Base-by-base conservation (phyloP, 2,888 invertebrate species). In the Ichneumoninae sp. region DNA sequence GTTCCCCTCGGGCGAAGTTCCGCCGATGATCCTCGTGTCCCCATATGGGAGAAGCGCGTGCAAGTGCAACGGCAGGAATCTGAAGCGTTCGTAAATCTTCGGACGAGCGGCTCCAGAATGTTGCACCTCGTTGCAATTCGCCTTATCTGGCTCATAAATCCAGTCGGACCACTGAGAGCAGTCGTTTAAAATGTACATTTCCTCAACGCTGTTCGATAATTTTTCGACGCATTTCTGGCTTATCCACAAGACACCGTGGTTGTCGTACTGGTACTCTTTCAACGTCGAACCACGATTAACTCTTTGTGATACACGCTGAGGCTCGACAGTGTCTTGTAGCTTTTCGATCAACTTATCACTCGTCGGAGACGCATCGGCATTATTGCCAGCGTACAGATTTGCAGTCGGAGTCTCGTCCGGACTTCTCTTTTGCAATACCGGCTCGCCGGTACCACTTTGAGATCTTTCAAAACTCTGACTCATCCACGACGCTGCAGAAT, bases 161-260 rank as follows among this genome's bases (percentile, higher is more conserved):
- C 92, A 93, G 40, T 91, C 86, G 19, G 92, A 92, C 92, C 92
- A 93, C 50, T 91, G 88, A 19, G 91, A 90, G 62, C 86, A 78
- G 68, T 88, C 86, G 6, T 40, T 66, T 3, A 82, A 50, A 1
- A 19, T 8, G 13, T 66, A 60, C 5, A 40, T 44, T 70, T 75
- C 71, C 1, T 57, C 16, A 6, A 13, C 30, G 10, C 3, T 54
- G 4, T 47, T 44, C 8, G 47, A 62, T 3, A 68, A 68, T 57
- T 70, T 70, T 78, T 70, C 82, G 16, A 50, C 44, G 30, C 75
- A 71, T 57, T 52, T 84, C n/a, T 81, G 78, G 26, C 72, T 80
- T 77, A 84, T 80, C 84, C 80, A 80, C 33, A 65, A 52, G 7
- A 80, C 72, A 54, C 74, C 77, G 62, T 81, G 62, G 50, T 80